These are phyloP conservation scores for Caenorhabditis doughertyi DNA, from an alignment of 2,888 invertebrate species.

Conservation along the genomic window DNA sequence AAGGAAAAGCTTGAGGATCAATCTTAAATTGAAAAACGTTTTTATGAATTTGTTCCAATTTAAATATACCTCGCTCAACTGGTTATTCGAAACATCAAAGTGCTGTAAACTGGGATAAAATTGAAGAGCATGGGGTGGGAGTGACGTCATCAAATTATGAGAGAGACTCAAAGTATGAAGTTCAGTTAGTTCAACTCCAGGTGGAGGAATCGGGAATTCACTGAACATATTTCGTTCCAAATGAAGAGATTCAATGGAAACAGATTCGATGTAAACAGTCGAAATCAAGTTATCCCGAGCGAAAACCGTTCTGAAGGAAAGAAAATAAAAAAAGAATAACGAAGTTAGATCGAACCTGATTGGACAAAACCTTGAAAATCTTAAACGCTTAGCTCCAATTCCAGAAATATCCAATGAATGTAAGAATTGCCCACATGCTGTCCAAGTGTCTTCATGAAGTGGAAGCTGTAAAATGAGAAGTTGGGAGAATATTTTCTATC, in stretches of 20 bases:
- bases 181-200: constrained; percentile 66
- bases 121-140: constrained; percentile 72
- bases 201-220: constrained; percentile 68
- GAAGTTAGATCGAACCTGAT: constrained; percentile 67
- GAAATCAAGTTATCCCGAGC: constrained; percentile 72
- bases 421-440: constrained; percentile 70
- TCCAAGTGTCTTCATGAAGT: constrained; percentile 70
- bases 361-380: constrained; percentile 67
- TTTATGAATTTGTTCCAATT: not conserved
- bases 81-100: constrained; percentile 77
- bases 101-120: constrained; percentile 73
- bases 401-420: constrained; percentile 77
- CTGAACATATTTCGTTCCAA: constrained; percentile 71
- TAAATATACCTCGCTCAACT: constrained; percentile 62
- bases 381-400: constrained; percentile 65
- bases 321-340: too few species aligned
- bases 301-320: constrained; percentile 59
- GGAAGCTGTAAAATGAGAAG: constrained; percentile 25
- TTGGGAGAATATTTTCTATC: too few species aligned
- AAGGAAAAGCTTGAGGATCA: constrained; percentile 69
- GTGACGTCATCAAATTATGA: constrained; percentile 72
- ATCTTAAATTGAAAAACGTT: constrained; percentile 50
- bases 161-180: constrained; percentile 76
- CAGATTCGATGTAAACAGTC: constrained; percentile 58
- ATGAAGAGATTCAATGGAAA: constrained; percentile 65